Conservation (phyloP, 2,797 vertebrate species). For the Florisuga fusca region DNA sequence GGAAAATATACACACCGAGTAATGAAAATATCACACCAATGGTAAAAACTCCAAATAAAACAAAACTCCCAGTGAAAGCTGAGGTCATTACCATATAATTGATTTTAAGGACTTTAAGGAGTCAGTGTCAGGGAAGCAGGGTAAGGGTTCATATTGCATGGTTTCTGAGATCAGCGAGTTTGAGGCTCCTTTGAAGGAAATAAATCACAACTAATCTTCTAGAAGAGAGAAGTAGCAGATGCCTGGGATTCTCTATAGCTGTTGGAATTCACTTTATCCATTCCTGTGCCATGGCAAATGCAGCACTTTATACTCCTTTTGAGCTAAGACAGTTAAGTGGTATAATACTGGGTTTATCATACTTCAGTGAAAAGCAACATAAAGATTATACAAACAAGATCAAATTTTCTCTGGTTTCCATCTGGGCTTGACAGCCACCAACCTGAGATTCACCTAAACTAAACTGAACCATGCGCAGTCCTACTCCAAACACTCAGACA, state of each 20-base stretch:
- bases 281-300: neutral
- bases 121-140: neutral
- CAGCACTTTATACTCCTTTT: too few relatives aligned
- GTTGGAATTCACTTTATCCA: neutral
- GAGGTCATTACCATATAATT: neutral
- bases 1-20: neutral
- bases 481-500: too few relatives aligned
- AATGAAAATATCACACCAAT: conserved; percentile 16
- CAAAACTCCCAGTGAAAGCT: neutral
- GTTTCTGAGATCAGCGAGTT: neutral
- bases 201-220: neutral
- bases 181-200: neutral
- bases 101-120: neutral
- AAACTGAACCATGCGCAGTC: too few relatives aligned
- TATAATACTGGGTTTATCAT: too few relatives aligned
- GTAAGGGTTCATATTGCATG: neutral
- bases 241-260: neutral
- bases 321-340: too few relatives aligned
- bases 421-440: too few relatives aligned
- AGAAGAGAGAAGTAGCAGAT: neutral
- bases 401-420: too few relatives aligned
- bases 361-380: too few relatives aligned
- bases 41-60: conserved; percentile 9
- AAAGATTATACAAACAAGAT: too few relatives aligned
- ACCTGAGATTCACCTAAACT: too few relatives aligned